Percentiles rank a stretch among this genome's conserved stretches.
Evolutionary conservation across 2,113 vertebrate genomes (phyloP).

Genomic region (Lipotes vexillifer): DNA sequence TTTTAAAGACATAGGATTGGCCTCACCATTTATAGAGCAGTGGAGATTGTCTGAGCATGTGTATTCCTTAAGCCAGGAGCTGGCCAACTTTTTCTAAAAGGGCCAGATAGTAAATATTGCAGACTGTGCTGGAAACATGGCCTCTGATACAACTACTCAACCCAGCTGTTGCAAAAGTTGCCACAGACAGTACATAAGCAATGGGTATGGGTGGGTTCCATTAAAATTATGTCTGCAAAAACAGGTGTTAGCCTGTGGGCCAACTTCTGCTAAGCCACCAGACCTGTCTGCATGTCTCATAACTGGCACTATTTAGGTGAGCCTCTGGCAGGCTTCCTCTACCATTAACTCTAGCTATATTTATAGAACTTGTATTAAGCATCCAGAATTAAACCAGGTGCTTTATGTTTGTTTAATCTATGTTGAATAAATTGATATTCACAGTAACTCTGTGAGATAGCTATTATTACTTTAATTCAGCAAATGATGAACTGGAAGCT

Average conservation of each 20-base stretch:
- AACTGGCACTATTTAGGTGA: neutral
- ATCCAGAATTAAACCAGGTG: neutral
- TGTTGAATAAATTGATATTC: neutral
- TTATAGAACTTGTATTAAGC: neutral
- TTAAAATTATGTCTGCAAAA: conserved; percentile 10
- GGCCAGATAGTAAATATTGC: neutral
- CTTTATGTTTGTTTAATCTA: neutral
- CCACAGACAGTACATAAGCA: conserved; percentile 6
- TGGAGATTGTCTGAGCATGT: neutral
- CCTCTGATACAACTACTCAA: neutral
- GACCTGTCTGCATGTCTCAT: neutral
- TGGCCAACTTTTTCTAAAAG: neutral
- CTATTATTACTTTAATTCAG: neutral
- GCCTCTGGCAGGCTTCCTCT: neutral
- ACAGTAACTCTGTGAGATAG: neutral
- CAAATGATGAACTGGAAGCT: neutral
- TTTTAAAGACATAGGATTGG: neutral
- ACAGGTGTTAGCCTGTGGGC: neutral
- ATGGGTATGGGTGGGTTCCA: neutral
- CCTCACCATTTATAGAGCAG: neutral
- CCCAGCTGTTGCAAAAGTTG: neutral
- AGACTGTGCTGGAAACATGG: neutral
- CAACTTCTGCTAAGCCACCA: neutral
- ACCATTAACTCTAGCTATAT: neutral
- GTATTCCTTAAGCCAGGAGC: neutral